Base-by-base conservation (phyloP, 2,797 vertebrate species). In the Acestrorhynchus altus region DNA sequence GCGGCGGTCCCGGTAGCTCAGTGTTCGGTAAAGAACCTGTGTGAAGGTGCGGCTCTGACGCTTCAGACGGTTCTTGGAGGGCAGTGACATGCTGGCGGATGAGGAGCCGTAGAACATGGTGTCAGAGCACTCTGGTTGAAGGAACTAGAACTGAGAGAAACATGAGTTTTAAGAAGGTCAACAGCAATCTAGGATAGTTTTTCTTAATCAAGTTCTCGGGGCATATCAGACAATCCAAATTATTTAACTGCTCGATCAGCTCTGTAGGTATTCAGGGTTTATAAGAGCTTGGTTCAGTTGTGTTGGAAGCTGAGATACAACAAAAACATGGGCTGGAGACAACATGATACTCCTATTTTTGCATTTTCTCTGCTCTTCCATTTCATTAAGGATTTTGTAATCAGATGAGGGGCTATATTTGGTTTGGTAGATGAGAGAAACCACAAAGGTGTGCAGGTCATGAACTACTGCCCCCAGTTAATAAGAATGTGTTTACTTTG, bases 91-190 rank as follows among this genome's bases (percentile, higher is more conserved):
- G 87, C 92, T 92, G 82, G 96, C 92, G 6, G 95, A 95, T 0
- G 96, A 95, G 7, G 96, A 95, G 80, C 96, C 95, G 86, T 98
- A 98, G 77, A 99, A 98, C 97, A 99, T 96, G 70, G 83, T 84
- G 92, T 63, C 82, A 0, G 89, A 82, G 0, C 80, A 35, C 89
- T 86, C 56, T 46, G 35, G 49, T n/a, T 71, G 28, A 71, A 56
- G 44, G 47, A 22, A 3, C 86, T 84, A 85, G 52, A 74, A 80
- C 77, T 80, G 80, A 80, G 49, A 78, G 28, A 80, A 82, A 9
- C 83, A 88, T 69, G 66, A 72, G 73, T 78, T 83, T 31, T 56
- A 7, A 63, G n/a, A 71, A 13, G 18, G 4, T 16, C 31, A 35
- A 18, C 4, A 56, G 16, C 4, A 44, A n/a, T 60, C 4, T 20